Base-by-base conservation (phyloP, 2,113 vertebrate species). In the Ivindomyrus marchei region DNA sequence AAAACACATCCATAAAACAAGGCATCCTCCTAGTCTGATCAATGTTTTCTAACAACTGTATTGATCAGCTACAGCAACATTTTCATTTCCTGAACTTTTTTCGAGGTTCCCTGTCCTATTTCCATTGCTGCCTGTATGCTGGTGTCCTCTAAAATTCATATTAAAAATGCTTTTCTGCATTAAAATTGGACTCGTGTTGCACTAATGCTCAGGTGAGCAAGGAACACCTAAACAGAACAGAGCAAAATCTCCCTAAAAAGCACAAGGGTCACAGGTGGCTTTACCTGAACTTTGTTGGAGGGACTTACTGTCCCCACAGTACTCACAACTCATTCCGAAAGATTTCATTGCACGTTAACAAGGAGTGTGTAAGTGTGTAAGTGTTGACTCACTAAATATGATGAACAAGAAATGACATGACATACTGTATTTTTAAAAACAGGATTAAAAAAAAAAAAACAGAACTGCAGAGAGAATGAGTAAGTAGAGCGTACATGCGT, bases 1-100 rank as follows among this genome's bases (percentile, higher is more conserved):
- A 77, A 80, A 39, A 19, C 6, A 19, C 74, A 80, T 80, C 74
- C 74, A 80, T 80, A 80, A 80, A 80, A 80, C 74, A 42, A 80
- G 17, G 36, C 17, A 19, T 42, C 74, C 15, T 80, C 15, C 74
- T 42, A 42, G 36, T 42, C 74, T 39, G 36, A 80, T 42, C 74
- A 80, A 80, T 80, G 36, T 42, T 80, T 80, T 42, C 74, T 80
- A 80, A 80, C 31, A 80, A 80, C 74, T 80, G 74, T 80, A 80
- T 80, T 36, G 74, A 80, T 80, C 74, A 80, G 36, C 36, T 80
- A 42, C 74, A 80, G 74, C 15, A 42, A 80, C 74, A 80, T 80
- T 80, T 80, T 80, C 74, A 80, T 80, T 80, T 80, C 74, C 74
- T 80, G 36, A 80, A 80, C 74, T 80, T 80, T 80, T 80, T 8